A percentile compares a stretch with the other conserved stretches of the same genome.
phyloP scores from a whole-genome alignment of 2,797 vertebrate genomes.

The Denticeps clupeoides region DNA sequence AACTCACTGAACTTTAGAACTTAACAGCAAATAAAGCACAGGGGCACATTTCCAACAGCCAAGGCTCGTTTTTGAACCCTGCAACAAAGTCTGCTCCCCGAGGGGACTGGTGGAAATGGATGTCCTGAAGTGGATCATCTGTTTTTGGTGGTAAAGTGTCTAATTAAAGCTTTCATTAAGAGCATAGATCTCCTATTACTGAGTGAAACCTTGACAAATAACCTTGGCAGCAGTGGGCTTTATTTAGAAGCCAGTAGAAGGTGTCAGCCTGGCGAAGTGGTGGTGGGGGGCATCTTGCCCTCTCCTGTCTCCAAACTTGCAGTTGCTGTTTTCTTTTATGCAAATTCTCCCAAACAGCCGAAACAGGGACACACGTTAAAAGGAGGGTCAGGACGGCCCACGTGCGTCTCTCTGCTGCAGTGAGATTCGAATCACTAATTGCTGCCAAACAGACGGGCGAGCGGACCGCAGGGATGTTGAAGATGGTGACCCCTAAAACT shows the following conservation, averaged over 20 bases:
- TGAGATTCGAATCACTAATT: no score
- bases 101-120: neutral
- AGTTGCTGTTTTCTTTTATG: no score
- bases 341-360: no score
- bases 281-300: neutral
- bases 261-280: neutral
- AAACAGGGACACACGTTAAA: no score
- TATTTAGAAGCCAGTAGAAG: conserved; percentile 12
- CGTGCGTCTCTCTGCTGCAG: no score
- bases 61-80: no score
- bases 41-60: no score
- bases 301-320: no score
- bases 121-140: neutral
- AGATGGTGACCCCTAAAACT: no score
- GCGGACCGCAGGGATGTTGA: no score
- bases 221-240: conserved; percentile 13
- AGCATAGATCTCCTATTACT: conserved; percentile 10
- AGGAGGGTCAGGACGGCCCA: no score
- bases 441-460: no score
- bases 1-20: neutral
- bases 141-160: conserved; percentile 8
- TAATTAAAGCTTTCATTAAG: conserved; percentile 16
- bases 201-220: conserved; percentile 11
- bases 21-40: neutral
- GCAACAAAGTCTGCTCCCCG: neutral